Percentiles rank a stretch among this genome's conserved stretches.
These are phyloP conservation scores for Neuroterus valhalla DNA, from an alignment of 1,140 invertebrate species.

Conservation along the genomic window DNA sequence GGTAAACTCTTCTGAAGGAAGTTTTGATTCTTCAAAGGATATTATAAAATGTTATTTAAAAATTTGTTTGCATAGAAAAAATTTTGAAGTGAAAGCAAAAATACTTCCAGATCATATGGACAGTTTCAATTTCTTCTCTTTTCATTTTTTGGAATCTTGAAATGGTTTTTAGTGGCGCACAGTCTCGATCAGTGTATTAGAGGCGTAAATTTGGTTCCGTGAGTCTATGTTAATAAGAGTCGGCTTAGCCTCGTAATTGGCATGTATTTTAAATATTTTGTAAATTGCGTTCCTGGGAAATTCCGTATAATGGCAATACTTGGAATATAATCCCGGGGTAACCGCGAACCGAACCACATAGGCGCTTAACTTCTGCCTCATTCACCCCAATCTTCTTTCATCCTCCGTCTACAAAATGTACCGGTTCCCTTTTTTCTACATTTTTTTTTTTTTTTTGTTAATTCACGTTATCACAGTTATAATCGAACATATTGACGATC, in stretches of 20 bases:
- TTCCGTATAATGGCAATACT: conserved; percentile 71
- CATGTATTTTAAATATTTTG: conserved; percentile 74
- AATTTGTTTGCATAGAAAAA: too few relatives aligned
- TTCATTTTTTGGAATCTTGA: too few relatives aligned
- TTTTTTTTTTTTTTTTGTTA: too few relatives aligned
- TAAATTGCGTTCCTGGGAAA: conserved; percentile 74
- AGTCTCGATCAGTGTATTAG: conserved; percentile 26
- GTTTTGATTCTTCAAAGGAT: too few relatives aligned
- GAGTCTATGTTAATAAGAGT: conserved; percentile 70
- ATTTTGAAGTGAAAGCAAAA: too few relatives aligned
- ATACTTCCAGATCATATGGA: too few relatives aligned
- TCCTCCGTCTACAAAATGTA: conserved; percentile 50
- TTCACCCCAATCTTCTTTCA: conserved; percentile 43
- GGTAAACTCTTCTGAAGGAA: too few relatives aligned
- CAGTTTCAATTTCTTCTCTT: too few relatives aligned
- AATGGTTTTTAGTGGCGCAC: conserved; percentile 15
- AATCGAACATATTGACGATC: too few relatives aligned
- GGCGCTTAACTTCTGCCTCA: conserved; percentile 51
- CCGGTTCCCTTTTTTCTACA: conserved; percentile 40
- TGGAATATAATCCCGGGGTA: conserved; percentile 70
- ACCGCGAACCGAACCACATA: conserved; percentile 60
- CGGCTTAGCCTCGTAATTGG: conserved; percentile 66
- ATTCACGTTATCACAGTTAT: too few relatives aligned
- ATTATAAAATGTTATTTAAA: too few relatives aligned
- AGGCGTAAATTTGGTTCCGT: conserved; percentile 37